These are phyloP conservation scores for Lepilemur septentrionalis DNA, from an alignment of 2,797 vertebrate species.

Conservation along the genomic window DNA sequence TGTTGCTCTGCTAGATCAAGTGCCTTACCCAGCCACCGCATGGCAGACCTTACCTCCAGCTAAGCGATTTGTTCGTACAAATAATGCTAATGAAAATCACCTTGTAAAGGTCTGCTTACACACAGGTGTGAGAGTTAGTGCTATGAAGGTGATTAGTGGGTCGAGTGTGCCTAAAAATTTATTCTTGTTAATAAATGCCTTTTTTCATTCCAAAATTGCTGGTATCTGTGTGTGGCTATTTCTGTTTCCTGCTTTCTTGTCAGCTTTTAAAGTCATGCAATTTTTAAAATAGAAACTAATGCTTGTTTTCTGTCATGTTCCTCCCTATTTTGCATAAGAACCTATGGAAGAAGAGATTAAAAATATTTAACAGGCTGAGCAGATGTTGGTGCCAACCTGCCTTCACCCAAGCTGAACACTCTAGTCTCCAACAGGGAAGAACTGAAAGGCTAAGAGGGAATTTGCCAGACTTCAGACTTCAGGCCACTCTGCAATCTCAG, in stretches of 20 bases:
- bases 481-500: not conserved
- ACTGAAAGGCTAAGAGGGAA: constrained; percentile 57
- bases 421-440: not conserved
- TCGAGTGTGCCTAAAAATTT: not conserved
- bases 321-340: not conserved
- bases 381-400: not conserved
- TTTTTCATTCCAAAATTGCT: not conserved
- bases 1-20: not conserved
- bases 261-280: not conserved
- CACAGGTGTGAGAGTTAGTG: not conserved
- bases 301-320: not conserved
- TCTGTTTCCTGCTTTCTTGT: not conserved
- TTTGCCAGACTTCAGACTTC: constrained; percentile 88
- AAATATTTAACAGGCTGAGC: constrained; percentile 82
- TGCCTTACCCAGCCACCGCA: not conserved
- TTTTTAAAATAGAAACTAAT: not conserved
- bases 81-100: not conserved
- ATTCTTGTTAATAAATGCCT: not conserved
- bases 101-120: not conserved
- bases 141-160: not conserved
- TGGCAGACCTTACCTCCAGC: not conserved
- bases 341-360: constrained; percentile 73
- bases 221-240: not conserved
- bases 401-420: not conserved
- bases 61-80: not conserved